Evolutionary conservation across 2,797 vertebrate species (phyloP), one percentile per base, ranked within the genome.

Genomic region (Benthosema pterotum): DNA sequence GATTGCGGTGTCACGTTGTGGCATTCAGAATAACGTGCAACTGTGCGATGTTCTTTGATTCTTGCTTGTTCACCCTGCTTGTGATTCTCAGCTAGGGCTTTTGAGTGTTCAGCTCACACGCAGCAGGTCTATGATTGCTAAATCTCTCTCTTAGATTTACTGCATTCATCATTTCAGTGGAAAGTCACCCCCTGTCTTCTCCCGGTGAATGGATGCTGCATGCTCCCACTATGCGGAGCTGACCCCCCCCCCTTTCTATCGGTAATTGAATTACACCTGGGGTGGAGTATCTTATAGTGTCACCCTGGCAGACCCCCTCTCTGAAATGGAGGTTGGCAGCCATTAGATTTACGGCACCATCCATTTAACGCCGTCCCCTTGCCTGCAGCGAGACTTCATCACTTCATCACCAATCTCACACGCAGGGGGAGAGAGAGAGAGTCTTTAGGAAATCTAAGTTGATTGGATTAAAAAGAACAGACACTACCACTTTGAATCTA

Each of bases 81-180:
- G 48, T 63, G 60, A 63, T 45, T 58, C 58, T 69, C 55, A 4
- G n/a, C n/a, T n/a, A n/a, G n/a, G 25, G 52, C 52, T 57, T 61
- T 46, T 22, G 62, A 57, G 48, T 77, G 59, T 71, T 68, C 52
- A 12, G 77, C 69, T 59, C 49, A n/a, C 55, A 65, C 49, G 14
- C 55, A 65, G 72, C 77, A 50, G 53, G 53, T 22, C 25, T 56
- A 28, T 58, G 66, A 74, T 56, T 46, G 65, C 42, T 51, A 45
- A 53, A n/a, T n/a, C 72, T 65, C 57, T 51, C 60, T 55, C 64
- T 48, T 58, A 83, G 77, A 86, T 86, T 87, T 80, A 84, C 67
- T 62, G 58, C 73, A 81, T 74, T 75, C 72, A 84, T 84, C 67
- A 79, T 75, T 75, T 78, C 38, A 52, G 58, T 64, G 47, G 74